phyloP scores from a whole-genome alignment of 2,797 vertebrate species.

The Pangasius macronema region DNA sequence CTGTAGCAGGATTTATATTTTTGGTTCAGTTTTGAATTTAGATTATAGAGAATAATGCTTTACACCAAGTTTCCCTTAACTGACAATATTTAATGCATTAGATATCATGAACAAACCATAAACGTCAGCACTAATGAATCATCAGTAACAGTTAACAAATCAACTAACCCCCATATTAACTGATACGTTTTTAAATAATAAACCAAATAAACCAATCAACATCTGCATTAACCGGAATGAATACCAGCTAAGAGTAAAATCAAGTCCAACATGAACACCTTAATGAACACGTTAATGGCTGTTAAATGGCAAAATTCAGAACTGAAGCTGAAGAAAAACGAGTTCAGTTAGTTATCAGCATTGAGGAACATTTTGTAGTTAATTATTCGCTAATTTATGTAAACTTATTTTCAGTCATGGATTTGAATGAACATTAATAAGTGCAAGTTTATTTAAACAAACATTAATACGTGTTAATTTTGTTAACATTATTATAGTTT shows the following conservation, averaged over 20 bases:
- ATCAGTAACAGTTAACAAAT: no score
- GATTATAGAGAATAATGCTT: neutral
- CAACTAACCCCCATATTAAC: neutral
- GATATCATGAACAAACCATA: neutral
- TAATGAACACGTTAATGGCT: neutral
- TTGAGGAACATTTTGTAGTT: neutral
- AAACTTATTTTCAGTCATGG: neutral
- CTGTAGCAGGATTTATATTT: neutral
- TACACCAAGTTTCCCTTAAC: neutral
- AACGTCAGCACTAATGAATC: neutral
- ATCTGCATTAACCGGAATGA: neutral
- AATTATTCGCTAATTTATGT: neutral
- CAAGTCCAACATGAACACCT: neutral
- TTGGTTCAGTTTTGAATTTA: neutral
- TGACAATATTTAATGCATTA: neutral
- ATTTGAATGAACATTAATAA: neutral
- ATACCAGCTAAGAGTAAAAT: neutral
- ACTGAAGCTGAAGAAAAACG: no score
- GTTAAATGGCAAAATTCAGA: neutral
- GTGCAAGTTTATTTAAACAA: no score
- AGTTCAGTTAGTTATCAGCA: neutral
- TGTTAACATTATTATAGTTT: neutral
- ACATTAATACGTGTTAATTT: neutral
- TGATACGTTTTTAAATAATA: neutral
- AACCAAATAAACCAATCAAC: neutral